These are phyloP conservation scores for Ceratosolen fusciceps DNA, from an alignment of 1,140 invertebrate species.

Conservation along the genomic window DNA sequence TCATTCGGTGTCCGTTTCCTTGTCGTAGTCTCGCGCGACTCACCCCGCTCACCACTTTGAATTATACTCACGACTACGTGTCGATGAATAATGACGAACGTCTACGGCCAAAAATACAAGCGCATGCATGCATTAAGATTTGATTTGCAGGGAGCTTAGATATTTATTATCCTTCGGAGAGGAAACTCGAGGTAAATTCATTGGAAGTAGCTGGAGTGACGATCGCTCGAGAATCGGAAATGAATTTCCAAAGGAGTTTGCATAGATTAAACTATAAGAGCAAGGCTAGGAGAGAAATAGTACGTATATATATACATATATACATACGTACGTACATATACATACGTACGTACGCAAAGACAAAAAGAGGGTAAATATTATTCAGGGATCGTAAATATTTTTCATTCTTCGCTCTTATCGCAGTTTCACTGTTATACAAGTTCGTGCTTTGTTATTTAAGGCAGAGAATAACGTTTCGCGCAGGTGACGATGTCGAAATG, in stretches of 20 bases:
- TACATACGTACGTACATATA: too few species aligned
- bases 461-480: too few species aligned
- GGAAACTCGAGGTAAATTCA: slow-evolving; percentile 9
- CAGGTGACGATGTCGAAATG: too few species aligned
- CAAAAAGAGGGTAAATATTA: not conserved
- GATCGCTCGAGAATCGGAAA: slow-evolving; percentile 19
- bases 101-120: not conserved
- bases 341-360: too few species aligned
- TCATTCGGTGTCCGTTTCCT: not conserved
- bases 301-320: too few species aligned
- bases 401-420: too few species aligned
- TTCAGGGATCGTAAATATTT: not conserved
- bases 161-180: slow-evolving; percentile 13
- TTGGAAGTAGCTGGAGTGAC: slow-evolving; percentile 15
- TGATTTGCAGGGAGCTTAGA: slow-evolving; percentile 10
- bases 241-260: slow-evolving; percentile 13
- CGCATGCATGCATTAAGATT: not conserved
- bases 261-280: not conserved
- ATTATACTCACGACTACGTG: not conserved
- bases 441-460: too few species aligned
- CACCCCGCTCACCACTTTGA: not conserved
- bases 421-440: too few species aligned
- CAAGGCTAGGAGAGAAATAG: not conserved
- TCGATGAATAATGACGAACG: not conserved
- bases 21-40: not conserved